A percentile compares a stretch with the other conserved stretches of the same genome.
Evolutionary conservation across 2,888 invertebrate species (phyloP).

Genomic region (Hemicrepidius hirtus): DNA sequence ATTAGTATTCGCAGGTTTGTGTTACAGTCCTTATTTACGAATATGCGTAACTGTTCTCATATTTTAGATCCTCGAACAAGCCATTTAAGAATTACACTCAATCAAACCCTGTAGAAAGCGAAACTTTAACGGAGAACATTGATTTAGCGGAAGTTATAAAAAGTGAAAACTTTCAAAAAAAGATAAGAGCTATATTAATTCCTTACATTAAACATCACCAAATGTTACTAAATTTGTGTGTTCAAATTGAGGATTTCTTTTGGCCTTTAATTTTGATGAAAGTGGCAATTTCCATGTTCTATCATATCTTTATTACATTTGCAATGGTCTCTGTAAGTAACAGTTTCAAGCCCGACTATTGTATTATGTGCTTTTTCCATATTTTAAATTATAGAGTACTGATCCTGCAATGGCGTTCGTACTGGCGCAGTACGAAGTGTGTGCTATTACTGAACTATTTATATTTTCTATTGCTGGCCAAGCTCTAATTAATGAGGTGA

Average conservation of each 20-base stretch:
- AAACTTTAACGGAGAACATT: slow-evolving; percentile 2
- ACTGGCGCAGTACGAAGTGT: slow-evolving; percentile 36
- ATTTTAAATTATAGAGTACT: slow-evolving; percentile 22
- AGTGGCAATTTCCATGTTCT: slow-evolving; percentile 39
- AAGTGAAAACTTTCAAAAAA: slow-evolving; percentile 23
- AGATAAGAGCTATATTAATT: slow-evolving; percentile 18
- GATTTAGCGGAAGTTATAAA: slow-evolving; percentile 6
- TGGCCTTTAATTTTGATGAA: slow-evolving; percentile 42
- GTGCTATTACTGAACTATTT: slow-evolving; percentile 36
- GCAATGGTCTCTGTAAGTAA: slow-evolving; percentile 36
- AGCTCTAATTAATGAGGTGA: slow-evolving; percentile 32
- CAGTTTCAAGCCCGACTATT: no score
- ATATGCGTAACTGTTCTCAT: no score
- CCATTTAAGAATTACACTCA: not conserved
- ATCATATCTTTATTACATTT: slow-evolving; percentile 41
- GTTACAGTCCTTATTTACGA: no score
- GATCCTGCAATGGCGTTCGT: slow-evolving; percentile 24
- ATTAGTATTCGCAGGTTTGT: not conserved
- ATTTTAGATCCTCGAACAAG: no score
- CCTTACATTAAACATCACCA: slow-evolving; percentile 42
- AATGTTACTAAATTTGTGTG: slow-evolving; percentile 27
- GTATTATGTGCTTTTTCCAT: no score
- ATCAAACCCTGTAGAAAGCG: not conserved
- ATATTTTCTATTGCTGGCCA: slow-evolving; percentile 38
- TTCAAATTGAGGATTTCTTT: slow-evolving; percentile 34